phyloP scores from a whole-genome alignment of 2,888 invertebrate species.

The Ischnura elegans region DNA sequence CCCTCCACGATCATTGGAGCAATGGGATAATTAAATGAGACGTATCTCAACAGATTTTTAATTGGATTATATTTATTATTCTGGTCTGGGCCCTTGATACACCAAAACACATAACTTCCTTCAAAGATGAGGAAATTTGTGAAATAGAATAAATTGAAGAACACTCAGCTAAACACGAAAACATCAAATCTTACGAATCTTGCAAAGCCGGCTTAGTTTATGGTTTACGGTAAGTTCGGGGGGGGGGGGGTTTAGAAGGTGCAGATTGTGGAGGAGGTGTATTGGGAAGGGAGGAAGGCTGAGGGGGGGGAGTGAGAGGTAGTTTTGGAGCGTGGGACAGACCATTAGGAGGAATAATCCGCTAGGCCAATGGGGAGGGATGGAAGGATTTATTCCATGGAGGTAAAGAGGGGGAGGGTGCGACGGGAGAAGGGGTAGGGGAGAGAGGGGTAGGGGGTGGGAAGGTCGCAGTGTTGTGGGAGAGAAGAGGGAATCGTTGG shows the following conservation, averaged over 20 bases:
- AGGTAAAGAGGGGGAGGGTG: neutral
- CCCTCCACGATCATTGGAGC: too few species aligned
- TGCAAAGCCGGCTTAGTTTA: neutral
- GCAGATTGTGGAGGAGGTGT: neutral
- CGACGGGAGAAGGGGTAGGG: neutral
- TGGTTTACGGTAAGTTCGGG: neutral
- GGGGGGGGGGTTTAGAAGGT: neutral
- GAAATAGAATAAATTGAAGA: too few species aligned
- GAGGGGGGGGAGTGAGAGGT: neutral
- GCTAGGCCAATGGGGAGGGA: neutral
- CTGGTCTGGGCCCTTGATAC: too few species aligned
- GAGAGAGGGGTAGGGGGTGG: neutral
- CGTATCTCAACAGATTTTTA: too few species aligned
- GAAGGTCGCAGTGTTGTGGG: slow-evolving; percentile 10
- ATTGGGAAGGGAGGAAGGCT: neutral
- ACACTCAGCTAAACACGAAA: too few species aligned
- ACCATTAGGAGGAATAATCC: slow-evolving; percentile 8
- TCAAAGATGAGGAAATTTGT: too few species aligned
- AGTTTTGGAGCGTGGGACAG: too few species aligned
- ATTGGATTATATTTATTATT: too few species aligned
- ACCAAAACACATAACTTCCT: too few species aligned
- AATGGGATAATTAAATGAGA: too few species aligned
- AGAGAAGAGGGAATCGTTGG: too few species aligned
- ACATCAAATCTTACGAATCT: too few species aligned
- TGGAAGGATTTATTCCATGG: neutral